Base-by-base conservation (phyloP, 2,888 invertebrate species). In the Mesorhabditis spiculigera region DNA sequence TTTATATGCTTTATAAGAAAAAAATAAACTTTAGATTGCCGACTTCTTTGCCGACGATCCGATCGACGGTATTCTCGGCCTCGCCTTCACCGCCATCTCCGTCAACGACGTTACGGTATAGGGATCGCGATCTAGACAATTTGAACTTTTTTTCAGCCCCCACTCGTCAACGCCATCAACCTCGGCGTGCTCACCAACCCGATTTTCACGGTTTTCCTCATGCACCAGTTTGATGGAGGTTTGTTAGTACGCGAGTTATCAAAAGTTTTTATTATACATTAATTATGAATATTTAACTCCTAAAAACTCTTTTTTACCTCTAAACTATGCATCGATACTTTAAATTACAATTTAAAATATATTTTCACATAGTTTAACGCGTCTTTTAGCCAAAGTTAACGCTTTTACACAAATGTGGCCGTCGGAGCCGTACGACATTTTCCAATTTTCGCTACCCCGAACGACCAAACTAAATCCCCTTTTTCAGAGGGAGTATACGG, bases 11-110 rank as follows among this genome's bases (percentile, higher is more conserved):
- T 28, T 28, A 28, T 28, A 28, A 28, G 28, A 28, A 28, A n/a
- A 50, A 50, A 50, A 10, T 13, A 13, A 13, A 13, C n/a, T 50
- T 50, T 50, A 50, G 58, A 50, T 89, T 73, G 87, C 88, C 5
- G 87, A 87, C 8, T 88, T 88, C 81, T 86, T 88, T 67, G 87
- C 87, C 61, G 87, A 87, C 45, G 66, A 74, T 45, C 75, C 78
- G 16, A 75, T 79, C 28, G 78, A 78, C 65, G 78, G 78, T 28
- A 67, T 67, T 43, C 66, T 72, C 42, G 88, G 88, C 42, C 81
- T 88, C 83, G 88, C 82, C 4, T 88, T 86, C 77, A 76, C 80
- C 61, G 81, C 84, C 0, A 87, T 89, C 65, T 85, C 88, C 62
- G 87, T 87, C 16, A 87, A 88, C 76, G 75, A 78, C 16, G 87